These are phyloP conservation scores for Nettapus auritus DNA, from an alignment of 2,113 vertebrate species.

Conservation along the genomic window DNA sequence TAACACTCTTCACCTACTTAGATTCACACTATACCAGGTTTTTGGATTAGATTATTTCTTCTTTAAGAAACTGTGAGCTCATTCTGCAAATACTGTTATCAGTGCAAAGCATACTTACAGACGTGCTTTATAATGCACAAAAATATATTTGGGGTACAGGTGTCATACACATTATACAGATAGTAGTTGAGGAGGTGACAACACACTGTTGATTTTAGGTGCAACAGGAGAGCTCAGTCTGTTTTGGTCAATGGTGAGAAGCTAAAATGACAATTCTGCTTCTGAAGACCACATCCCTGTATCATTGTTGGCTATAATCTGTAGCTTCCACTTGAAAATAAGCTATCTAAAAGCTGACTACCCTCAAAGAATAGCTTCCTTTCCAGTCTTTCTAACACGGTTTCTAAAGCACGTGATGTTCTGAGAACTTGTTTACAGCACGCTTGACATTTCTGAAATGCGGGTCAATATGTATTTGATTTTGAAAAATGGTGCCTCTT, in stretches of 20 bases:
- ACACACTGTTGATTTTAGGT: not conserved
- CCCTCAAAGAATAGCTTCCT: not conserved
- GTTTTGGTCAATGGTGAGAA: not conserved
- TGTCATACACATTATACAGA: not conserved
- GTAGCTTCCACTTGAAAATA: not conserved
- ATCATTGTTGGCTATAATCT: not conserved
- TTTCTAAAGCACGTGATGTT: not conserved
- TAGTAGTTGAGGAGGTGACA: not conserved
- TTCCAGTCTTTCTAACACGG: not conserved
- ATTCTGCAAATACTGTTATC: not conserved
- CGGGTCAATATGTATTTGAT: slow-evolving; percentile 25
- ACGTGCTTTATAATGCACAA: not conserved
- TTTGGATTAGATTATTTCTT: not conserved
- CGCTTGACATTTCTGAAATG: slow-evolving; percentile 5
- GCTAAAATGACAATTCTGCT: not conserved
- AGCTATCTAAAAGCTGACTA: not conserved
- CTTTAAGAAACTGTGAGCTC: not conserved
- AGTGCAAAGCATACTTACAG: not conserved
- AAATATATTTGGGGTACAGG: not conserved
- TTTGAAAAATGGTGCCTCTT: slow-evolving; percentile 6
- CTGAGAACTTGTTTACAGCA: not conserved
- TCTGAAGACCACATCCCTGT: not conserved
- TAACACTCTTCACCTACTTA: not conserved
- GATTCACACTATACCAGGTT: not conserved
- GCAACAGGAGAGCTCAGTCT: not conserved